Evolutionary conservation across 2,113 vertebrate species (phyloP), one percentile per base, ranked within the genome.

Genomic region (Trichechus manatus): DNA sequence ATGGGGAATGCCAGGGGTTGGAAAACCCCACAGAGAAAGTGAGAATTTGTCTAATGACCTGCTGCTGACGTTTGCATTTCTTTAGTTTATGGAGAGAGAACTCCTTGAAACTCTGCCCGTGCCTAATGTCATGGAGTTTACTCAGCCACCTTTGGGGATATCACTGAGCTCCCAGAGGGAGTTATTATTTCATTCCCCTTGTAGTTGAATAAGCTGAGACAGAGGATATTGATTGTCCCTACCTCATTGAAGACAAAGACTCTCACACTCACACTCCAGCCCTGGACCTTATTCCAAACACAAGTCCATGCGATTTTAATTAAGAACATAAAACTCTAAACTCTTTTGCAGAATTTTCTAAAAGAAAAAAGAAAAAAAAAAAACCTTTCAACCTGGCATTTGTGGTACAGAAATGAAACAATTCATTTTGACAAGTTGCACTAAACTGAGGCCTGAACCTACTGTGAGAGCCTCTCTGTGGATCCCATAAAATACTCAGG

Each of bases 351-450:
- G 88, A 89, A 84, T 95, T 97, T 97, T 97, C 93, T 97, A 94
- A 97, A 85, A 96, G 89, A 82, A 84, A 56, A 29, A 31, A 22
- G 82, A 97, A 82, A 96, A 93, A 78, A 84, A 56, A 33, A 39
- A 29, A 89, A 96, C 93, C 68, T 95, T 94, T 97, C 95, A 97
- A 95, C 94, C 92, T 95, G 97, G 96, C 94, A 98, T 98, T 98
- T 98, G 92, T 98, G 98, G 97, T 97, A 93, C 15, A 96, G 59
- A 97, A 96, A 91, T 91, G 91, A 98, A 98, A 97, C 97, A 97
- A 98, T 97, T 98, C 96, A 97, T 80, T 93, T 96, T 97, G 97
- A 98, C 97, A 98, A 97, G 94, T 63, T 95, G 77, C 83, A 95
- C 94, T 97, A 98, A 98, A 97, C 95, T 92, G 17, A 83, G 95